Evolutionary conservation across 2,797 vertebrate genomes (phyloP).

Genomic region (Darevskia nairensis): DNA sequence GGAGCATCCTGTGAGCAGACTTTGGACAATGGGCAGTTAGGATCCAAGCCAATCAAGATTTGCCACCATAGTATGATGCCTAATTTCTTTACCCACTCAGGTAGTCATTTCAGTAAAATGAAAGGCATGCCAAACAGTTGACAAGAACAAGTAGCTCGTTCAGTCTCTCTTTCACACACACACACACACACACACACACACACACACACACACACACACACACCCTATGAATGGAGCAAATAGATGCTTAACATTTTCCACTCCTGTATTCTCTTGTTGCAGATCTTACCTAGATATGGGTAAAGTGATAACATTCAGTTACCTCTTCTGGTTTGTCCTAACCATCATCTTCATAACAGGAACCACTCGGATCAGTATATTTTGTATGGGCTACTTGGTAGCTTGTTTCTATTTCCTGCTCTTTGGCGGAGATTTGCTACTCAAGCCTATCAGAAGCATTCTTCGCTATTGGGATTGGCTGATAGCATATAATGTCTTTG

Average conservation of each 20-base stretch:
- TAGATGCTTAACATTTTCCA: background rate
- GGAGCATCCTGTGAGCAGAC: background rate
- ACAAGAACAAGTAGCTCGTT: background rate
- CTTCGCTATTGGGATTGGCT: slow-evolving; percentile 98
- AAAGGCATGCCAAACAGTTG: background rate
- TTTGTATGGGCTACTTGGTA: slow-evolving; percentile 99
- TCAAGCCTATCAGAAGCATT: slow-evolving; percentile 97
- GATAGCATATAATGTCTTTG: slow-evolving; percentile 97
- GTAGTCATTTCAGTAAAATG: background rate
- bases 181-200: too few species aligned
- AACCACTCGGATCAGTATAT: slow-evolving; percentile 97
- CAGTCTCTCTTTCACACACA: too few species aligned
- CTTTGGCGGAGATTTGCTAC: slow-evolving; percentile 92
- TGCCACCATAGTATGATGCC: background rate
- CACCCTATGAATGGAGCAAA: background rate
- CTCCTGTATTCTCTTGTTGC: slow-evolving; percentile 47
- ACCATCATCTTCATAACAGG: slow-evolving; percentile 99
- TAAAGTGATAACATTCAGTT: slow-evolving; percentile 98
- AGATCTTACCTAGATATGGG: slow-evolving; percentile 99
- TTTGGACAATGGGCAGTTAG: background rate
- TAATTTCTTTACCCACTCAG: background rate
- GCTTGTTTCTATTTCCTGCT: slow-evolving; percentile 99
- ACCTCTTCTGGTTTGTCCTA: slow-evolving; percentile 99
- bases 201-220: too few species aligned
- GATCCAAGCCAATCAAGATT: background rate